These are phyloP conservation scores for Xestoiulus laeticollis DNA, from an alignment of 2,888 invertebrate species.

Conservation along the genomic window DNA sequence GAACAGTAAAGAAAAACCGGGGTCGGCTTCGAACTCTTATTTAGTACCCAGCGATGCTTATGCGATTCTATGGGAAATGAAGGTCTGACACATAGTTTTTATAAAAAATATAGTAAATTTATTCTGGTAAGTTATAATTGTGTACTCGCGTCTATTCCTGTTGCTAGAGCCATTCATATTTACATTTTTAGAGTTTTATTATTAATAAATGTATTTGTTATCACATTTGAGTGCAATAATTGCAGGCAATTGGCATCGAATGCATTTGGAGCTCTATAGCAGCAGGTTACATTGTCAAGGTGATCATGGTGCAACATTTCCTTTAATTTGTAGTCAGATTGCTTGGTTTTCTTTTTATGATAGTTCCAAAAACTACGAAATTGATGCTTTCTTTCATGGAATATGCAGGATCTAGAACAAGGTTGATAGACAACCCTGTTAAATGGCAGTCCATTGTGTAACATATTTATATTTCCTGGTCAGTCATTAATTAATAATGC, in stretches of 20 bases:
- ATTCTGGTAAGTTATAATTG: slow-evolving; percentile 37
- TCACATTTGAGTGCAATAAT: neutral
- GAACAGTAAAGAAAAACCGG: slow-evolving; percentile 30
- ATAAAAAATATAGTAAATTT: neutral
- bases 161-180: slow-evolving; percentile 19
- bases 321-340: neutral
- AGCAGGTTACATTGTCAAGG: neutral
- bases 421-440: too few species aligned
- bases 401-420: neutral
- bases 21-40: slow-evolving; percentile 65
- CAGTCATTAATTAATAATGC: neutral
- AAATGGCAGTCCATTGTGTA: too few species aligned
- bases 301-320: neutral
- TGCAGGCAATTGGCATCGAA: neutral
- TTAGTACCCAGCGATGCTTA: slow-evolving; percentile 86
- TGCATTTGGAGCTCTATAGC: neutral
- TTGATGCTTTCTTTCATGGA: neutral
- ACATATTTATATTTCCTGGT: neutral
- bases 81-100: slow-evolving; percentile 62
- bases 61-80: slow-evolving; percentile 89
- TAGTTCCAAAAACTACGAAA: neutral
- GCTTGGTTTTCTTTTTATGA: neutral
- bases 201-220: slow-evolving; percentile 7
- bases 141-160: slow-evolving; percentile 7
- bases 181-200: slow-evolving; percentile 34